Percentiles rank a stretch among this genome's conserved stretches.
Conservation (phyloP, 2,797 vertebrate genomes). For the Aulostomus chinensis region DNA sequence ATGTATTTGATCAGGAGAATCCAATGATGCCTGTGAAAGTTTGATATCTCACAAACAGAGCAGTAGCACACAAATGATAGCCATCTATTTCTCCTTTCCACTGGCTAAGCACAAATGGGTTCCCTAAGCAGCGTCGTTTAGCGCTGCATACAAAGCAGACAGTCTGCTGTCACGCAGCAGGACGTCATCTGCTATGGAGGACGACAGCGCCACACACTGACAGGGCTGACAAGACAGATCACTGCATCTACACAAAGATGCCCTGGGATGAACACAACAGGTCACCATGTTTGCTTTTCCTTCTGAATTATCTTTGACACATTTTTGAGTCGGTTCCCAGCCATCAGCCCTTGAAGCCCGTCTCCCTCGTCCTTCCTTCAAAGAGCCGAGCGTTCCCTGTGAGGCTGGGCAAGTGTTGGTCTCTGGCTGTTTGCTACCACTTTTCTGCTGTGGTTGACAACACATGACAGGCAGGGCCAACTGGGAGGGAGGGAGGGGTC, state of each 20-base stretch:
- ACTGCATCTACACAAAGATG: conserved; percentile 20
- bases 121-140: conserved; percentile 63
- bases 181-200: conserved; percentile 41
- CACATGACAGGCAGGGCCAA: conserved; percentile 96
- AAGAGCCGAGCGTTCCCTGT: conserved; percentile 87
- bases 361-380: conserved; percentile 15
- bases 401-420: conserved; percentile 85
- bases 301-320: conserved; percentile 37
- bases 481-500: conserved; percentile 85
- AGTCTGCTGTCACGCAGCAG: conserved; percentile 46
- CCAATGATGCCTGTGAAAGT: conserved; percentile 57
- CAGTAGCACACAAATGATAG: conserved; percentile 57
- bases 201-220: conserved; percentile 58
- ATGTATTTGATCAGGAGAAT: conserved; percentile 45
- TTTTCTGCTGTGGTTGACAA: conserved; percentile 99
- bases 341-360: conserved; percentile 16
- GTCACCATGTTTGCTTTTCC: conserved; percentile 26
- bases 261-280: conserved; percentile 37
- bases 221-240: conserved; percentile 37
- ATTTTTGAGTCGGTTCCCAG: conserved; percentile 1
- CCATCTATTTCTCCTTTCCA: conserved; percentile 68
- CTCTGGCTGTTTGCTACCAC: conserved; percentile 97
- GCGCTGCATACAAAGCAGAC: conserved; percentile 59
- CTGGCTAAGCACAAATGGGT: conserved; percentile 66
- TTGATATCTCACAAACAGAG: conserved; percentile 64